Percentiles rank a stretch among this genome's conserved stretches.
phyloP scores from a whole-genome alignment of 2,888 invertebrate genomes.

The Mallateleia sp. region DNA sequence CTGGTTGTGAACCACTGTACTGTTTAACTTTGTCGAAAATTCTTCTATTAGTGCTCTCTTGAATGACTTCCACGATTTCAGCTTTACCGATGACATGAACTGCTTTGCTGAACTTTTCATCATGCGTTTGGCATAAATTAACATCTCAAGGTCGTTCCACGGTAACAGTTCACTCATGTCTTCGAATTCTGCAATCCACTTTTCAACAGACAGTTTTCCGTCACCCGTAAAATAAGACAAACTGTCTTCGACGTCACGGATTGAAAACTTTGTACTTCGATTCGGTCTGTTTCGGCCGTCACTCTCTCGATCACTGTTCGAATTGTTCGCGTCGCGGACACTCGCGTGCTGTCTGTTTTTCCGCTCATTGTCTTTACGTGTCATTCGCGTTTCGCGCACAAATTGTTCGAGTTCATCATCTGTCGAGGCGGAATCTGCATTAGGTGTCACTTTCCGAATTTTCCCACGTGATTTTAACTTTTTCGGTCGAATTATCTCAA shows the following conservation, averaged over 20 bases:
- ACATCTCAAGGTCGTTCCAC: slow-evolving; percentile 72
- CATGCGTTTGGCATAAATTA: slow-evolving; percentile 72
- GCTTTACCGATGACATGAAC: slow-evolving; percentile 58
- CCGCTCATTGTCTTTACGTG: neutral
- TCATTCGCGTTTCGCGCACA: neutral
- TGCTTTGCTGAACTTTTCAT: slow-evolving; percentile 73
- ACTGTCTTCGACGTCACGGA: slow-evolving; percentile 68
- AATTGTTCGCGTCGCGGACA: neutral
- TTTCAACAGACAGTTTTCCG: slow-evolving; percentile 37
- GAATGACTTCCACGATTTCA: slow-evolving; percentile 64
- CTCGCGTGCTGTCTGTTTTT: too few species aligned
- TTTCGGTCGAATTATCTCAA: neutral
- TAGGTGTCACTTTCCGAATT: neutral
- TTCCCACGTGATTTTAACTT: neutral
- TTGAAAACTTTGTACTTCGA: slow-evolving; percentile 19
- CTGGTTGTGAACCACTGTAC: slow-evolving; percentile 69
- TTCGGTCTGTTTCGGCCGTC: neutral
- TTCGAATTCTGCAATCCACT: slow-evolving; percentile 79
- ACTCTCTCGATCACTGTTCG: neutral
- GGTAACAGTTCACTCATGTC: slow-evolving; percentile 63
- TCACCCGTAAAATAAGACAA: slow-evolving; percentile 65
- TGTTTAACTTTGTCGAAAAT: slow-evolving; percentile 71
- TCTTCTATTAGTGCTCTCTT: slow-evolving; percentile 61
- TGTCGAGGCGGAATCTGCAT: slow-evolving; percentile 7
- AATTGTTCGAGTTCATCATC: neutral